Evolutionary conservation across 2,113 vertebrate species (phyloP).

Genomic region (Hydrochoerus hydrochaeris): DNA sequence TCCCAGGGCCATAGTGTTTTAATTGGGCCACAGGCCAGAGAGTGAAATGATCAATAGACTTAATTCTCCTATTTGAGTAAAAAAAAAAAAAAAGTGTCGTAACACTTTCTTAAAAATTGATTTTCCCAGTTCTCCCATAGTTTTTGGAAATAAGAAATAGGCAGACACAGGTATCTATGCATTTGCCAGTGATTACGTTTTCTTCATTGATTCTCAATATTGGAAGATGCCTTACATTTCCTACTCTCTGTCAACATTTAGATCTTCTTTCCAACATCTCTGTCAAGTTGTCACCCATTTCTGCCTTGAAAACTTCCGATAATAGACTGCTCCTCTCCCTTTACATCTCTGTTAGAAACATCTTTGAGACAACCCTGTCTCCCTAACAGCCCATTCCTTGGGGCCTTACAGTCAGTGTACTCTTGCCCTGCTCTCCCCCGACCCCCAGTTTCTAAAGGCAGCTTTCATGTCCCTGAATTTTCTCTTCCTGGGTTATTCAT

Average conservation of each 20-base stretch:
- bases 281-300: conserved; percentile 43
- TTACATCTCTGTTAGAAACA: conserved; percentile 9
- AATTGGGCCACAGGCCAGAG: neutral
- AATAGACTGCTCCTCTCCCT: neutral
- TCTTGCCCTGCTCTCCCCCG: neutral
- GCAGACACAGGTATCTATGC: neutral
- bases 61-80: conserved; percentile 20
- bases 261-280: neutral
- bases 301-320: neutral
- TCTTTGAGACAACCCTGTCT: neutral
- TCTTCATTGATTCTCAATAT: conserved; percentile 5
- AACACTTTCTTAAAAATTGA: neutral
- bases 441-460: neutral
- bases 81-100: neutral
- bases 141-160: neutral
- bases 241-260: neutral
- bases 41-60: neutral
- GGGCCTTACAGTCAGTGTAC: neutral
- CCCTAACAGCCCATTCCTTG: neutral
- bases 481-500: neutral
- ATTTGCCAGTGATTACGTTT: neutral
- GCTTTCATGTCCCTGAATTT: neutral
- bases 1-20: neutral
- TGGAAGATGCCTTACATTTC: neutral
- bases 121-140: neutral